These are phyloP conservation scores for Onychomys leucogaster DNA, from an alignment of 2,797 vertebrate genomes.

Conservation along the genomic window DNA sequence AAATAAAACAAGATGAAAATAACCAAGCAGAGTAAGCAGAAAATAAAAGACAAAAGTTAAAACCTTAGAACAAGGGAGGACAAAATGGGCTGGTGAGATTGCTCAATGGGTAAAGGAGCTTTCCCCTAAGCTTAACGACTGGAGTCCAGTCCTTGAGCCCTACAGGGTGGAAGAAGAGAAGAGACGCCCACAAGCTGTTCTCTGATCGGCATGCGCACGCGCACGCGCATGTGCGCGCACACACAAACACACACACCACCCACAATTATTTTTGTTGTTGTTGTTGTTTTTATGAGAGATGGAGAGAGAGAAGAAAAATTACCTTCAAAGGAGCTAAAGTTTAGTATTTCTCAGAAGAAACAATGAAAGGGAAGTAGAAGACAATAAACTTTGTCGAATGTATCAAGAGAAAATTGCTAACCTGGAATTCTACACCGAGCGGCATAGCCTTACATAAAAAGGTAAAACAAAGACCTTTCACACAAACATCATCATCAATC, in stretches of 20 bases:
- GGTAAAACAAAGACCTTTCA: slow-evolving; percentile 20
- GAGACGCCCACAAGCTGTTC: neutral
- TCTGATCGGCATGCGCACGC: neutral
- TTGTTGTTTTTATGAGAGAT: neutral
- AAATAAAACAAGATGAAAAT: neutral
- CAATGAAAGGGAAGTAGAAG: slow-evolving; percentile 2
- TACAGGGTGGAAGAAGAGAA: neutral
- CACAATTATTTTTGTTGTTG: too few relatives aligned
- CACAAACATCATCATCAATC: neutral
- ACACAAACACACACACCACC: neutral
- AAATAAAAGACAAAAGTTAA: slow-evolving; percentile 27
- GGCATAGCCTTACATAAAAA: slow-evolving; percentile 14
- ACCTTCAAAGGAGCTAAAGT: slow-evolving; percentile 24
- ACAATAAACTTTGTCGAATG: slow-evolving; percentile 9
- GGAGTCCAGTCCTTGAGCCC: neutral
- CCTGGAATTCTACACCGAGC: neutral
- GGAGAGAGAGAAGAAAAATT: neutral
- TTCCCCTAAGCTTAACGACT: neutral
- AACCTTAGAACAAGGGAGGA: neutral
- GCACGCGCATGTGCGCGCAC: neutral
- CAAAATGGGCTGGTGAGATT: neutral
- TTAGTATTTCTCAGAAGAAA: slow-evolving; percentile 11
- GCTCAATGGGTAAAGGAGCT: neutral
- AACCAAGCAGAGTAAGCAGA: neutral
- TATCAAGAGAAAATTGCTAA: neutral